These are phyloP conservation scores for Eira barbara DNA, from an alignment of 2,113 vertebrate species.

Conservation along the genomic window DNA sequence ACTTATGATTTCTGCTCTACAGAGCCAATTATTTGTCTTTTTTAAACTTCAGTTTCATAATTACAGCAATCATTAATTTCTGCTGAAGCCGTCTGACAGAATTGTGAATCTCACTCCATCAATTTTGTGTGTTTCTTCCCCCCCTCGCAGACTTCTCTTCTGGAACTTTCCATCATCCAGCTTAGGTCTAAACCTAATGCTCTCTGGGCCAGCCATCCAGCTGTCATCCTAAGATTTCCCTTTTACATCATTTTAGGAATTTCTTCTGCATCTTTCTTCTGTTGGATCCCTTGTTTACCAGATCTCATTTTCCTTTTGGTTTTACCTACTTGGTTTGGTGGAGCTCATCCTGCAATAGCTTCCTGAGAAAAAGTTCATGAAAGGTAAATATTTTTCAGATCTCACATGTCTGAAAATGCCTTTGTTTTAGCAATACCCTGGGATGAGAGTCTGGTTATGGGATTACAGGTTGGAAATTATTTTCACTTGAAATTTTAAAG, in stretches of 20 bases:
- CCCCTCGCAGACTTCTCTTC: not conserved
- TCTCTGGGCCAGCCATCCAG: not conserved
- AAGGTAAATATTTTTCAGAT: not conserved
- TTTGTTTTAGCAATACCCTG: constrained; percentile 7
- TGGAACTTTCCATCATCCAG: not conserved
- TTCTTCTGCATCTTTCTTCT: not conserved
- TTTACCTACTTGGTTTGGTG: not conserved
- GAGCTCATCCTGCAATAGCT: not conserved
- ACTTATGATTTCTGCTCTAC: not conserved
- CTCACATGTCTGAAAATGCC: not conserved
- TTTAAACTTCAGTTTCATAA: not conserved
- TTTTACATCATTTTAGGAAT: constrained; percentile 20
- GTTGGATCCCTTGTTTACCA: not conserved
- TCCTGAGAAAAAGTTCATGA: not conserved
- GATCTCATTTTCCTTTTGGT: not conserved
- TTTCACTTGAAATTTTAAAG: constrained; percentile 16
- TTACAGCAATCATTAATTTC: not conserved
- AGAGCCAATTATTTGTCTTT: not conserved
- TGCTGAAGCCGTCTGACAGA: not conserved
- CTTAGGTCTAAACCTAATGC: not conserved
- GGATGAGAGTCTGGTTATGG: not conserved
- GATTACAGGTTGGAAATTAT: constrained; percentile 27
- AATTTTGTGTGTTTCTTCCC: not conserved
- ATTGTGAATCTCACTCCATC: not conserved
- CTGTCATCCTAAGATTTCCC: not conserved